These are phyloP conservation scores for Pogona vitticeps DNA, from an alignment of 2,113 vertebrate species.

Conservation along the genomic window DNA sequence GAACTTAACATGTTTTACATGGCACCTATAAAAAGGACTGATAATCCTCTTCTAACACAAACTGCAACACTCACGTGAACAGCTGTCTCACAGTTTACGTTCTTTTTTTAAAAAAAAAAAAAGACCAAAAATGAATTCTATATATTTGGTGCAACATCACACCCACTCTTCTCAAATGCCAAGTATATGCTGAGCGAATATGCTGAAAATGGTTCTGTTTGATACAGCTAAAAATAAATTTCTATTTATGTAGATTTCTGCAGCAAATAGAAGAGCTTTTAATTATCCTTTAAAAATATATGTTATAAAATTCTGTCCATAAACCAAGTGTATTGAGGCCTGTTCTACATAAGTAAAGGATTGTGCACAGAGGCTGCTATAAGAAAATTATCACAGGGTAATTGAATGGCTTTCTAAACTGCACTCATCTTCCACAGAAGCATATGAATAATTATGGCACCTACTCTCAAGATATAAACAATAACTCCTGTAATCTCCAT, in stretches of 20 bases:
- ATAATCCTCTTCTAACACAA: background rate
- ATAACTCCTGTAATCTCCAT: background rate
- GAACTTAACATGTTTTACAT: background rate
- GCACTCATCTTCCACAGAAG: background rate
- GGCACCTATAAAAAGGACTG: too few species aligned
- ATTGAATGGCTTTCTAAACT: background rate
- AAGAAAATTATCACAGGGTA: background rate
- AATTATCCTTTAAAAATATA: background rate
- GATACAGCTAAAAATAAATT: background rate
- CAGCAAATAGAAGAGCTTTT: background rate
- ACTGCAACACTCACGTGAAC: background rate
- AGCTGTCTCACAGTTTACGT: too few species aligned
- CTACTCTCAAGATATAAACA: background rate
- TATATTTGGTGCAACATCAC: background rate
- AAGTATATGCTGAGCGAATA: conserved; percentile 28
- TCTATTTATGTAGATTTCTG: background rate
- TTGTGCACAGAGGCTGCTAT: background rate
- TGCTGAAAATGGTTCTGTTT: conserved; percentile 32
- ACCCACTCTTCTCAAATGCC: conserved; percentile 37
- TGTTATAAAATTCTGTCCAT: background rate
- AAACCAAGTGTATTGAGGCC: background rate
- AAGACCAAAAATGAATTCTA: background rate
- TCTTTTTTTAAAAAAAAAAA: too few species aligned
- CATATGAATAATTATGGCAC: background rate
- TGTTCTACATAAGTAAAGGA: background rate